phyloP scores from a whole-genome alignment of 1,140 invertebrate genomes.

The Drosophila orena region DNA sequence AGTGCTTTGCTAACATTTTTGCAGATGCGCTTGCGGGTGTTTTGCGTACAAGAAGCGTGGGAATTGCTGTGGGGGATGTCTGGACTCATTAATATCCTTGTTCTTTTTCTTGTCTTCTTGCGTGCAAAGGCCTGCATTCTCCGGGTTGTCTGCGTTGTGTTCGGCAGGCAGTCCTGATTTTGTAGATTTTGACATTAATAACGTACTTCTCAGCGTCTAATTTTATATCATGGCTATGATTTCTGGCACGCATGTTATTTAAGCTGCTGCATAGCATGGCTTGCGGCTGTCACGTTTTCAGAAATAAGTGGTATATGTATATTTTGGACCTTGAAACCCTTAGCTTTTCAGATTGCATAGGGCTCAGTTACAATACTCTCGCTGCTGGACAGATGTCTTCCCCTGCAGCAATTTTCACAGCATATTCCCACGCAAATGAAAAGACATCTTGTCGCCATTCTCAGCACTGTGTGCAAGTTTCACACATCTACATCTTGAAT shows the following conservation, averaged over 20 bases:
- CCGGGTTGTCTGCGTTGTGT: slow-evolving; percentile 32
- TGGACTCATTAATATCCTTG: slow-evolving; percentile 21
- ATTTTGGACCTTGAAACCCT: too few species aligned
- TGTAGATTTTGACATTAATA: slow-evolving; percentile 65
- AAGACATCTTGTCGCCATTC: slow-evolving; percentile 48
- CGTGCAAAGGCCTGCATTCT: slow-evolving; percentile 48
- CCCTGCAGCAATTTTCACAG: slow-evolving; percentile 33
- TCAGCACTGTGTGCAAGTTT: slow-evolving; percentile 38
- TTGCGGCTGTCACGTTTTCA: slow-evolving; percentile 69
- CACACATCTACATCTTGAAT: slow-evolving; percentile 63
- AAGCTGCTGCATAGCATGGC: slow-evolving; percentile 31
- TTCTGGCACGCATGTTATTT: slow-evolving; percentile 58
- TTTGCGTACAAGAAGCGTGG: slow-evolving; percentile 61
- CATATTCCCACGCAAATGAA: slow-evolving; percentile 53
- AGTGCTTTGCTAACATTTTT: slow-evolving; percentile 9
- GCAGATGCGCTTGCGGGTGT: slow-evolving; percentile 53
- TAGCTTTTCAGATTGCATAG: neutral
- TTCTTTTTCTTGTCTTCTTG: slow-evolving; percentile 23
- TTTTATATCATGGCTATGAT: slow-evolving; percentile 41
- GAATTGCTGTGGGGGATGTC: slow-evolving; percentile 39
- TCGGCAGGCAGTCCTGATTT: slow-evolving; percentile 32
- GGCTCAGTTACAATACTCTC: neutral
- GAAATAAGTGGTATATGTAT: neutral
- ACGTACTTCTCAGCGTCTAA: slow-evolving; percentile 56
- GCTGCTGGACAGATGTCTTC: slow-evolving; percentile 22